Evolutionary conservation across 2,797 vertebrate species (phyloP), one percentile per base, ranked within the genome.

Genomic region (Diplodus puntazzo): DNA sequence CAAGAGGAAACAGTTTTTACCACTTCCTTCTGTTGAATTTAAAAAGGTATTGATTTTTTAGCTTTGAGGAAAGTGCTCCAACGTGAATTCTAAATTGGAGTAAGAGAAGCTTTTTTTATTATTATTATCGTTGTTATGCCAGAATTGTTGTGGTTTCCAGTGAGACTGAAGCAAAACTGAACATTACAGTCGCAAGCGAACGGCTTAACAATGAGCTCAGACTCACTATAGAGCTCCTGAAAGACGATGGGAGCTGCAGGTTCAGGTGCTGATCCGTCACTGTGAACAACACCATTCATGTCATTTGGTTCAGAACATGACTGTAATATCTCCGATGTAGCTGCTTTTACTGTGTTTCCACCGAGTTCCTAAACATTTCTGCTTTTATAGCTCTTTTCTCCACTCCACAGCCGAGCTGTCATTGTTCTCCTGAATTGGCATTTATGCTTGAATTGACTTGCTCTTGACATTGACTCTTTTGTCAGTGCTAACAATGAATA

Each of bases 381-480:
- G 6, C 3, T 4, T 0, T 49, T 18, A 20, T 27, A 52, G 43
- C 14, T 63, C 9, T 27, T 52, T 13, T 5, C 43, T 57, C 10
- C 11, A 18, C 30, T 5, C 30, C 9, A 12, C 12, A 1, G 30
- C 16, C 17, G 16, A 48, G 54, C 59, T 48, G 60, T 61, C 10
- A 34, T 67, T 52, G 21, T 52, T 23, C 52, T 45, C 20, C 42
- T 63, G 23, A 60, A 23, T 20, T 18, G 45, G 20, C 55, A 30
- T 59, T 48, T 45, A 27, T 48, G 0, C 20, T 49, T 34, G 17
- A 66, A 20, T 63, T 39, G 58, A 1, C n/a, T 63, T 13, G 11
- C 65, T 57, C 21, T 57, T 58, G 61, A 59, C 39, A 64, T 34
- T 43, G 54, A 23, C 34, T 46, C 54, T 53, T 43, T 72, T 59